phyloP scores from a whole-genome alignment of 2,797 vertebrate genomes.

The Argentina silus region DNA sequence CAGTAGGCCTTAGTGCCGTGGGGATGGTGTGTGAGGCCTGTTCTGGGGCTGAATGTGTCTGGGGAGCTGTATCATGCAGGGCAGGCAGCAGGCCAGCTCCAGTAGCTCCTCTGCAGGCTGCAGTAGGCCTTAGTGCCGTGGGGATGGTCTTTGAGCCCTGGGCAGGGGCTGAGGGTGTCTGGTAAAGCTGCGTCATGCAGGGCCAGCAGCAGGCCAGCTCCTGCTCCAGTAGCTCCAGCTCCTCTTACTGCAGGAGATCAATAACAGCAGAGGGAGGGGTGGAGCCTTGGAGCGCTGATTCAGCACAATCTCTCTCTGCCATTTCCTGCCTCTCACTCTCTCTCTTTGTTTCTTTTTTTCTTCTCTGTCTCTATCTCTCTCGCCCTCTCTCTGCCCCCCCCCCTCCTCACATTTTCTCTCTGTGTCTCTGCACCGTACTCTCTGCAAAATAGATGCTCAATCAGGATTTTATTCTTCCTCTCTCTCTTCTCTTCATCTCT shows the following conservation, averaged over 20 bases:
- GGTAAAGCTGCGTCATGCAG: constrained; percentile 24
- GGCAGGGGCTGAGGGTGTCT: background rate
- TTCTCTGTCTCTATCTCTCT: background rate
- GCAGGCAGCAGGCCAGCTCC: constrained; percentile 14
- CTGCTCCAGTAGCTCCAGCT: background rate
- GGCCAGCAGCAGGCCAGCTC: constrained; percentile 18
- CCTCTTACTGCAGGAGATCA: constrained; percentile 45
- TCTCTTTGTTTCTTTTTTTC: background rate
- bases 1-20: too few relatives aligned
- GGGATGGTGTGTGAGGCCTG: too few relatives aligned
- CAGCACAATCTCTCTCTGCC: constrained; percentile 28
- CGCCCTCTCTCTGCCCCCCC: too few relatives aligned
- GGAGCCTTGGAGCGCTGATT: constrained; percentile 43
- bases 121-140: too few relatives aligned
- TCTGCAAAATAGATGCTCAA: background rate
- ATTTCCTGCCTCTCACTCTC: background rate
- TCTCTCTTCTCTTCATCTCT: background rate
- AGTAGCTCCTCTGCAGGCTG: too few relatives aligned
- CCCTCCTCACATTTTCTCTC: too few relatives aligned
- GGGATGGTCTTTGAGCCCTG: constrained; percentile 9
- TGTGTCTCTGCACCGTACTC: background rate
- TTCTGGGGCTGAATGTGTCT: too few relatives aligned
- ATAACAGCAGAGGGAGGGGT: constrained; percentile 33
- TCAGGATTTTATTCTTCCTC: background rate
- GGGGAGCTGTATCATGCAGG: constrained; percentile 24